Percentiles rank a stretch among this genome's conserved stretches.
Conservation (phyloP, 2,113 vertebrate genomes). For the Hoplias malabaricus region DNA sequence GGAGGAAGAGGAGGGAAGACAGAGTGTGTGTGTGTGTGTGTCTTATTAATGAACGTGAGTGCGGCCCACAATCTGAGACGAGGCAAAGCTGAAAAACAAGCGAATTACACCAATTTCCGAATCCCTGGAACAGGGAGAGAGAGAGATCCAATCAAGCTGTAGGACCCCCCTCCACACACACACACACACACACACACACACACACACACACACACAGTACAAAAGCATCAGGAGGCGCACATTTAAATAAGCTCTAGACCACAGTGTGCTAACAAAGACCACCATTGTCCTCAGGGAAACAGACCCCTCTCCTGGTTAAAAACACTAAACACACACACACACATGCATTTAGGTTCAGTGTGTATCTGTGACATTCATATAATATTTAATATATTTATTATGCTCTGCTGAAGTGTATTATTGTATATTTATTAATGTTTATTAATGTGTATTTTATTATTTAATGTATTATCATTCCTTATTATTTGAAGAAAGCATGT, state of each 20-base stretch:
- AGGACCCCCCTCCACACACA: not conserved
- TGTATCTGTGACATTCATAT: no score
- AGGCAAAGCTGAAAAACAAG: conserved; percentile 31
- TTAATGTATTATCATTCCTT: no score
- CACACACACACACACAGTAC: not conserved
- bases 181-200: not conserved
- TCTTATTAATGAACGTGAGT: conserved; percentile 36
- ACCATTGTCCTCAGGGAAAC: conserved; percentile 59
- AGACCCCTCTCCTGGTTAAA: no score
- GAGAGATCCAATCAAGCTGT: conserved; percentile 25
- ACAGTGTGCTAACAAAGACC: conserved; percentile 60
- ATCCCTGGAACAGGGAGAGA: conserved; percentile 37
- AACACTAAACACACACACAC: conserved; percentile 48
- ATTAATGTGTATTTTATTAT: no score
- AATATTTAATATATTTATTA: no score
- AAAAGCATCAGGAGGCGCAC: conserved; percentile 23
- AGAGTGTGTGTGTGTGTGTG: not conserved
- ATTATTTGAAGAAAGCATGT: no score
- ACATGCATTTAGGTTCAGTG: no score
- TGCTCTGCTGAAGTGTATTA: no score
- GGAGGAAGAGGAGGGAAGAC: not conserved
- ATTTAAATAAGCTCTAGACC: conserved; percentile 43
- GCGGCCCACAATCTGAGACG: not conserved
- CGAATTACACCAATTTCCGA: conserved; percentile 17
- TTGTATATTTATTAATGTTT: no score